phyloP scores from a whole-genome alignment of 2,113 vertebrate species.

The Sprattus sprattus region DNA sequence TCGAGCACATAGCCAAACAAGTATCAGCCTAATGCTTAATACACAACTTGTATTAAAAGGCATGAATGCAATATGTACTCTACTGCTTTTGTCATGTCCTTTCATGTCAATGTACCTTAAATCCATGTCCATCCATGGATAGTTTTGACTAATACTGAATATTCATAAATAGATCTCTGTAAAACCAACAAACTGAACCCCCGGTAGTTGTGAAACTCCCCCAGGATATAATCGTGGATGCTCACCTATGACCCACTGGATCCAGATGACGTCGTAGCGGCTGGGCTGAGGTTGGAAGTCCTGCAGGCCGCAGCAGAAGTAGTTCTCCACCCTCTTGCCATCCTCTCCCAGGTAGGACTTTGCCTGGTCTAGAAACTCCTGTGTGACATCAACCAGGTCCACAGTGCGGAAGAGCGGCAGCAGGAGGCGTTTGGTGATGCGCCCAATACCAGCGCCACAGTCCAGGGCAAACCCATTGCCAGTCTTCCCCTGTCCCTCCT shows the following conservation, averaged over 20 bases:
- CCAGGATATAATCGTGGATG: not conserved
- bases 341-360: slow-evolving; percentile 87
- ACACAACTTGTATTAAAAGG: no score
- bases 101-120: no score
- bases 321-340: slow-evolving; percentile 83
- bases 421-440: slow-evolving; percentile 91
- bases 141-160: no score
- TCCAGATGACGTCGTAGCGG: slow-evolving; percentile 95
- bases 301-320: slow-evolving; percentile 89
- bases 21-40: no score
- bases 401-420: slow-evolving; percentile 86
- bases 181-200: not conserved
- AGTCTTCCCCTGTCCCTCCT: slow-evolving; percentile 85
- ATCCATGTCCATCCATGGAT: no score
- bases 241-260: slow-evolving; percentile 98
- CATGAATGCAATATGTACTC: no score
- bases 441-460: slow-evolving; percentile 91
- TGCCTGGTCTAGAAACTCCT: slow-evolving; percentile 90
- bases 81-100: no score
- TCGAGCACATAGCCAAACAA: no score
- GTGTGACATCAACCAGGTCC: slow-evolving; percentile 93
- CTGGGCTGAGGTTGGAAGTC: slow-evolving; percentile 83
- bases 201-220: not conserved
- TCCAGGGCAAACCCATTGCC: slow-evolving; percentile 82
- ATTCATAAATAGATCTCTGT: not conserved